Conservation (phyloP, 1,140 invertebrate species). For the Bombus soroeensis region DNA sequence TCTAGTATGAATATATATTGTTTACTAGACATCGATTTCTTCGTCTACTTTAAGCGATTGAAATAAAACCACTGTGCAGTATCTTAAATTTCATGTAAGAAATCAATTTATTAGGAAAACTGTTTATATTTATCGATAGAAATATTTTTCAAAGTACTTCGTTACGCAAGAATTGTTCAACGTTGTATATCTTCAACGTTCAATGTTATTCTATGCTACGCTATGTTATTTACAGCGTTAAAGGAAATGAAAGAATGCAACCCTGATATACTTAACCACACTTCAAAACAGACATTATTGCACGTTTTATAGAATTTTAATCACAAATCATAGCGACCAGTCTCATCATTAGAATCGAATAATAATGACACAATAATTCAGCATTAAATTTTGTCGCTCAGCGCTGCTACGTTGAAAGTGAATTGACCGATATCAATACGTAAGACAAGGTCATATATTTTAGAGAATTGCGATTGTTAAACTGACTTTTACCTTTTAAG, state of each 20-base stretch:
- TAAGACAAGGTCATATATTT: neutral
- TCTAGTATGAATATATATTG: neutral
- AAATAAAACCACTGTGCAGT: too few relatives aligned
- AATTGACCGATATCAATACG: neutral
- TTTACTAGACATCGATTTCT: neutral
- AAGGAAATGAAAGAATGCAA: neutral
- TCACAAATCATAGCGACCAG: too few relatives aligned
- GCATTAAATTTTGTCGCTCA: neutral
- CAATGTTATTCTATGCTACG: neutral
- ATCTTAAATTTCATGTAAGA: too few relatives aligned
- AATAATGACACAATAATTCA: neutral
- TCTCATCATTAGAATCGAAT: neutral
- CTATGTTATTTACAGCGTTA: neutral
- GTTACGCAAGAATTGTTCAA: neutral
- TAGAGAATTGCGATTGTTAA: neutral
- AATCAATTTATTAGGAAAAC: neutral
- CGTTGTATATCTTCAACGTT: neutral
- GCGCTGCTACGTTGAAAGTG: neutral
- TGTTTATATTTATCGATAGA: neutral
- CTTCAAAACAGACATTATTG: neutral
- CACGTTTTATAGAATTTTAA: too few relatives aligned
- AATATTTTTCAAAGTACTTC: neutral
- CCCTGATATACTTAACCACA: neutral
- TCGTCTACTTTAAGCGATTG: neutral
- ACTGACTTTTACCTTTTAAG: neutral